A percentile compares a stretch with the other conserved stretches of the same genome.
Conservation (phyloP, 2,888 invertebrate genomes). For the Sicus ferrugineus region DNA sequence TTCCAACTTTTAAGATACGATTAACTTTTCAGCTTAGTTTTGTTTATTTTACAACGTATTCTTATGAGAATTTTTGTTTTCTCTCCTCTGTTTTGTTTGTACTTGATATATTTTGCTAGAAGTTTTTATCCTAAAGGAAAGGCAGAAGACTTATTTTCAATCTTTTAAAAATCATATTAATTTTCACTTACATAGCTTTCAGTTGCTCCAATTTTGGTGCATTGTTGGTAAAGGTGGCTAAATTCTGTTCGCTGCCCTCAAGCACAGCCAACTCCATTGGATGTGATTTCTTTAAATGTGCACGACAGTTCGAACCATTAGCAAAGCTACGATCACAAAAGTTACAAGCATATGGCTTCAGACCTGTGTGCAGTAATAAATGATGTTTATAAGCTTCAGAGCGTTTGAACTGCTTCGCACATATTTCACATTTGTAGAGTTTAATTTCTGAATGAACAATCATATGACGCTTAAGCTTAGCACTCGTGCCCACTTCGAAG, state of each 20-base stretch:
- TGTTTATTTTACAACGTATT: no score
- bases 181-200: slow-evolving; percentile 53
- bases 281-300: slow-evolving; percentile 61
- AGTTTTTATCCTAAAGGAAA: not conserved
- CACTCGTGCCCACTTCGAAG: slow-evolving; percentile 52
- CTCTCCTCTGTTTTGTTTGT: not conserved
- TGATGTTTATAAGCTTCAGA: slow-evolving; percentile 60
- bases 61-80: not conserved
- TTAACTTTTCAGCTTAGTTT: no score
- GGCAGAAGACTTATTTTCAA: not conserved
- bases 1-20: no score
- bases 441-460: slow-evolving; percentile 56
- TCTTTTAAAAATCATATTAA: not conserved
- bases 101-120: not conserved
- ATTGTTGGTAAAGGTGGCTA: slow-evolving; percentile 34
- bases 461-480: slow-evolving; percentile 52
- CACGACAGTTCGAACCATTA: slow-evolving; percentile 61
- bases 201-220: slow-evolving; percentile 52
- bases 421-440: slow-evolving; percentile 56
- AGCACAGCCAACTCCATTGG: slow-evolving; percentile 60
- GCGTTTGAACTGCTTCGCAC: slow-evolving; percentile 58
- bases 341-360: slow-evolving; percentile 60
- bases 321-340: slow-evolving; percentile 63
- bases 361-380: slow-evolving; percentile 59
- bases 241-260: slow-evolving; percentile 54